phyloP scores from a whole-genome alignment of 2,113 vertebrate species.

The Thunnus thynnus region DNA sequence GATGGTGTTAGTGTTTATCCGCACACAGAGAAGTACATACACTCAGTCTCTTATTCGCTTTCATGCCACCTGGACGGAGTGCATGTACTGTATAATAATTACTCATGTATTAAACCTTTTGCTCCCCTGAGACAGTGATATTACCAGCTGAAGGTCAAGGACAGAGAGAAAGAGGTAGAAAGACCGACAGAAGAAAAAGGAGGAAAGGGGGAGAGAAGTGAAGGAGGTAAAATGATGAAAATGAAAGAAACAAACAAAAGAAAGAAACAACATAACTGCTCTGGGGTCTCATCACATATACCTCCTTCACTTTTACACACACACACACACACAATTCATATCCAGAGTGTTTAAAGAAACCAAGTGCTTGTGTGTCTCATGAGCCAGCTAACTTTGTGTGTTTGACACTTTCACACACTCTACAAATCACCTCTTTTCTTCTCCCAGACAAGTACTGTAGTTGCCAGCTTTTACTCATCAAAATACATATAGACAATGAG shows the following conservation, averaged over 20 bases:
- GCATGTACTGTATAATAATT: constrained; percentile 75
- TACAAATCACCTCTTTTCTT: neutral
- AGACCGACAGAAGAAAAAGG: neutral
- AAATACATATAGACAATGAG: constrained; percentile 5
- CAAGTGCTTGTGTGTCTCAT: neutral
- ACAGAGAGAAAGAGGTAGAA: constrained; percentile 40
- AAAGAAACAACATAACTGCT: neutral
- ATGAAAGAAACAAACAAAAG: neutral
- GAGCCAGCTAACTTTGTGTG: neutral
- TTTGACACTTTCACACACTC: neutral
- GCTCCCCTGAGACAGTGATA: constrained; percentile 58
- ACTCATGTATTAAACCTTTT: constrained; percentile 76
- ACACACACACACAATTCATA: neutral
- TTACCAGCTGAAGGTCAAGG: constrained; percentile 76
- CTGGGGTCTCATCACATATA: neutral
- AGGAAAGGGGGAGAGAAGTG: constrained; percentile 18
- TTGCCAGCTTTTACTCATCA: constrained; percentile 7
- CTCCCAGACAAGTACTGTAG: neutral
- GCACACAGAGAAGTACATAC: neutral
- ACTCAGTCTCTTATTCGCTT: neutral
- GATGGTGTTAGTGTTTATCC: constrained; percentile 1
- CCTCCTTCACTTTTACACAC: neutral
- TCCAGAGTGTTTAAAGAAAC: neutral
- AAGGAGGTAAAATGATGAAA: neutral
- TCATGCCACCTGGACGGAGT: constrained; percentile 61